Evolutionary conservation across 2,113 vertebrate species (phyloP).

Genomic region (Colossoma macropomum): DNA sequence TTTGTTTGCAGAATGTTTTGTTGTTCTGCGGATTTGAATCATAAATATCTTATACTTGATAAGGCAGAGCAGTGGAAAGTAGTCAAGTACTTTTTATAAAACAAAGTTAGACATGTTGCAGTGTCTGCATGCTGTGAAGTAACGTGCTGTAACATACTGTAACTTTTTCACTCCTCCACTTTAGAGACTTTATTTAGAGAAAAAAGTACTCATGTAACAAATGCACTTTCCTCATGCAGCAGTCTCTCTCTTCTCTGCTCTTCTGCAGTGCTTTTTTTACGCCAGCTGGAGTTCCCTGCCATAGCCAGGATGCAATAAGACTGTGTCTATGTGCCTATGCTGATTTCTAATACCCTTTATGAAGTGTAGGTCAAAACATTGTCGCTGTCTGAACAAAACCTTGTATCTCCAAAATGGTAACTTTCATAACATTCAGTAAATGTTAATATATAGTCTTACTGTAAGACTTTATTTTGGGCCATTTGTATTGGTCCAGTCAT

Average conservation of each 20-base stretch:
- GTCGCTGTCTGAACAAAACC: too few relatives aligned
- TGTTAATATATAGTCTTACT: too few relatives aligned
- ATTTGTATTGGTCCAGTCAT: too few relatives aligned
- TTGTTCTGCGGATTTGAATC: not conserved
- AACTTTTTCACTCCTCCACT: not conserved
- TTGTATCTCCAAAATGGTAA: too few relatives aligned
- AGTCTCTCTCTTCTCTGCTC: not conserved
- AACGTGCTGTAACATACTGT: not conserved
- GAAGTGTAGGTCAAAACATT: not conserved
- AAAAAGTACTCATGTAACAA: constrained; percentile 7
- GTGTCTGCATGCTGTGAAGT: constrained; percentile 26
- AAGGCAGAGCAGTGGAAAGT: not conserved
- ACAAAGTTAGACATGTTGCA: not conserved
- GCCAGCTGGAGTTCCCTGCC: constrained; percentile 31
- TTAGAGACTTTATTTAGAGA: not conserved
- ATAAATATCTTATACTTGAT: not conserved
- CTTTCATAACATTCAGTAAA: too few relatives aligned
- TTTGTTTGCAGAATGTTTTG: constrained; percentile 11
- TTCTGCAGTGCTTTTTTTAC: not conserved
- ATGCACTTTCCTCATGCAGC: constrained; percentile 35
- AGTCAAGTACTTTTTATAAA: not conserved
- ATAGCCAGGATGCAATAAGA: constrained; percentile 22
- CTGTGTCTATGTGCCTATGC: constrained; percentile 42
- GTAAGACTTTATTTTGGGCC: not conserved
- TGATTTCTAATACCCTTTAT: constrained; percentile 8